Conservation (phyloP, 2,113 vertebrate species). For the Actenoides hombroni region DNA sequence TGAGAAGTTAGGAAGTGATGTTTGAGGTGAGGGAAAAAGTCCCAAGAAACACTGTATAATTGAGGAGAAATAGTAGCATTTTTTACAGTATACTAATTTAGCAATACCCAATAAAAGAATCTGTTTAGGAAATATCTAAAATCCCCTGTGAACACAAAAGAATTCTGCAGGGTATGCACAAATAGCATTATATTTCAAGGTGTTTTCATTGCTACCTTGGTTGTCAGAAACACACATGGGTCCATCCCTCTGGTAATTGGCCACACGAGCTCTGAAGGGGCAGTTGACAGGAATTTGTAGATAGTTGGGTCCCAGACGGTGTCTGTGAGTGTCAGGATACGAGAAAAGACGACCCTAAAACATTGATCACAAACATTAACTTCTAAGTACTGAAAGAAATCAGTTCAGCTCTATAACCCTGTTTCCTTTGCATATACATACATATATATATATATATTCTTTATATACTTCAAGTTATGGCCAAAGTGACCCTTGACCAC, state of each 20-base stretch:
- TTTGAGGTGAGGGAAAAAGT: background rate
- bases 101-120: accelerated
- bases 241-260: conserved; percentile 95
- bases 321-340: conserved; percentile 93
- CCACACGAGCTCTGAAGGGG: conserved; percentile 85
- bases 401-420: background rate
- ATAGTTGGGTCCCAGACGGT: conserved; percentile 94
- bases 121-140: background rate
- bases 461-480: background rate
- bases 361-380: background rate
- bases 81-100: background rate
- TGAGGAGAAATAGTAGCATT: background rate
- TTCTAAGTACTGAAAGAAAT: background rate
- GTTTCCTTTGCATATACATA: background rate
- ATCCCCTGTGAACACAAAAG: background rate
- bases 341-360: conserved; percentile 91
- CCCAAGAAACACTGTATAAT: background rate
- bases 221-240: conserved; percentile 92
- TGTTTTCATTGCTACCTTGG: conserved; percentile 77
- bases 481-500: background rate
- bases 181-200: background rate
- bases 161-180: accelerated
- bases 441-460: no score
- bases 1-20: background rate
- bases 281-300: conserved; percentile 96